These are phyloP conservation scores for Drosophila ananassae DNA, from an alignment of 1,140 invertebrate genomes.

Conservation along the genomic window DNA sequence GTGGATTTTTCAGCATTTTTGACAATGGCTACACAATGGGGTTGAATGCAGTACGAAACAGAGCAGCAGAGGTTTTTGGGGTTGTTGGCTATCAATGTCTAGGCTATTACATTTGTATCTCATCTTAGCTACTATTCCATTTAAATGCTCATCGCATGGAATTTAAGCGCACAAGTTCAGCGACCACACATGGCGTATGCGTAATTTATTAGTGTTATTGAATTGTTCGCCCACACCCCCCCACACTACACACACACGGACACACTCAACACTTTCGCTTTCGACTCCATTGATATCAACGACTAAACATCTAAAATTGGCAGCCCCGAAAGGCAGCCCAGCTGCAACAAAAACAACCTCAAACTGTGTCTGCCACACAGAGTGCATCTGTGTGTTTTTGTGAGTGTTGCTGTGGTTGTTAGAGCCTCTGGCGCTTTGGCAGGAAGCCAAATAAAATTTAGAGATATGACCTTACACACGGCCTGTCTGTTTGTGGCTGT, in stretches of 20 bases:
- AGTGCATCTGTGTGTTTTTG: conserved; percentile 35
- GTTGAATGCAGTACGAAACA: conserved; percentile 4
- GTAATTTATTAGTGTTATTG: conserved; percentile 62
- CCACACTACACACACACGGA: conserved; percentile 9
- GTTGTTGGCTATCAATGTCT: not conserved
- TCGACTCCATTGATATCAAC: conserved; percentile 78
- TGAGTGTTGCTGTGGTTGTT: conserved; percentile 6
- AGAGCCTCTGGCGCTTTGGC: conserved; percentile 66
- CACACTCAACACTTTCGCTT: conserved; percentile 71
- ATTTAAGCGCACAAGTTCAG: conserved; percentile 64
- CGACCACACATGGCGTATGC: conserved; percentile 61
- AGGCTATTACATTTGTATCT: not conserved
- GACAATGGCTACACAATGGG: conserved; percentile 41
- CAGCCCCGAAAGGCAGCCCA: conserved; percentile 38
- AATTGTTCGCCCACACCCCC: conserved; percentile 39
- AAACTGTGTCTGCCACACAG: conserved; percentile 35
- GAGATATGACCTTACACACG: conserved; percentile 73
- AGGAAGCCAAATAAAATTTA: conserved; percentile 79
- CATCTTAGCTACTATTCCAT: not conserved
- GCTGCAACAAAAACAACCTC: conserved; percentile 48
- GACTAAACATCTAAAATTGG: conserved; percentile 77
- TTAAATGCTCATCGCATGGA: conserved; percentile 21
- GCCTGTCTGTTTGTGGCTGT: conserved; percentile 39
- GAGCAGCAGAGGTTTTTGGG: not conserved
- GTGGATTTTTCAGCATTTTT: conserved; percentile 40